Evolutionary conservation across 37 sponge, comb jelly and placozoan species (phyloP).

Genomic region (Halichondria panicea): DNA sequence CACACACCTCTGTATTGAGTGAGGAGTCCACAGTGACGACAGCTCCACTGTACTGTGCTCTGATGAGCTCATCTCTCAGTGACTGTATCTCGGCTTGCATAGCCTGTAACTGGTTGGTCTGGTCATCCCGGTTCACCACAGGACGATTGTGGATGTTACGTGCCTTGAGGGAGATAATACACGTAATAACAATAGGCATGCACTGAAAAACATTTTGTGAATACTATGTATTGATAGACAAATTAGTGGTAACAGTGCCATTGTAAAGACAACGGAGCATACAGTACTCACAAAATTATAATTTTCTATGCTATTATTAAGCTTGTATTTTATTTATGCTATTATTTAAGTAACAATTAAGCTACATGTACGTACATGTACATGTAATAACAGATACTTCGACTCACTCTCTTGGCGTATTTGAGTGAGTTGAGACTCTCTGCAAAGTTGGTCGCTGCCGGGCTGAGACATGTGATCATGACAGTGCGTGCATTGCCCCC

Average conservation of each 20-base stretch:
- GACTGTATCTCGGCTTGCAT: conserved; percentile 68
- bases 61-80: conserved; percentile 50
- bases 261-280: too few species aligned
- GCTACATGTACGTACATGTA: not conserved
- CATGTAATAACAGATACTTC: not conserved
- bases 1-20: not conserved
- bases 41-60: not conserved
- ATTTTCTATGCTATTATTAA: too few species aligned
- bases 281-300: too few species aligned
- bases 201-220: too few species aligned
- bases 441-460: conserved; percentile 61
- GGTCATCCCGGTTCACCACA: conserved; percentile 54
- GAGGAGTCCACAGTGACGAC: conserved; percentile 4
- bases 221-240: too few species aligned
- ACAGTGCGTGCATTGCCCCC: conserved; percentile 94
- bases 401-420: conserved; percentile 82
- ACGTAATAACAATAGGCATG: not conserved
- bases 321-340: too few species aligned
- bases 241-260: too few species aligned
- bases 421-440: conserved; percentile 88
- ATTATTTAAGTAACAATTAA: too few species aligned
- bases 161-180: conserved; percentile 46
- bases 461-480: conserved; percentile 95
- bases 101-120: conserved; percentile 35
- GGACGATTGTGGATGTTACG: conserved; percentile 74